phyloP scores from a whole-genome alignment of 1,140 invertebrate genomes.

The Drosophila tropicalis region DNA sequence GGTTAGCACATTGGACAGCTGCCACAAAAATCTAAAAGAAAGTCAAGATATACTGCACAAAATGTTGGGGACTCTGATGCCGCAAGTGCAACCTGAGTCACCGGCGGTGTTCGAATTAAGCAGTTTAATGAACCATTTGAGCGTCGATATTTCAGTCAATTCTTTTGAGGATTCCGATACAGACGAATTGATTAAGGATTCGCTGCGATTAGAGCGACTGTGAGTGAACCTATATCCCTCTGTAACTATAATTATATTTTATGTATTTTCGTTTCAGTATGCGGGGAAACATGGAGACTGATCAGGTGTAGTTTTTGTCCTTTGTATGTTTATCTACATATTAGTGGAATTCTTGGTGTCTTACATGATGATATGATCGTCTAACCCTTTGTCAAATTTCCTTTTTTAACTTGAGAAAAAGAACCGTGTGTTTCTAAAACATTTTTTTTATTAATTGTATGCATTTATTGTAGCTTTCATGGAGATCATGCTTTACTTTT shows the following conservation, averaged over 20 bases:
- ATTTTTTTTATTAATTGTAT: background rate
- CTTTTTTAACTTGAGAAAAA: background rate
- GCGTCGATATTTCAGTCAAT: constrained; percentile 26
- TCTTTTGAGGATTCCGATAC: constrained; percentile 42
- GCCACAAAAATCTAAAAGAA: background rate
- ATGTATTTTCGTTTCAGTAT: constrained; percentile 36
- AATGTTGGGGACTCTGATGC: background rate
- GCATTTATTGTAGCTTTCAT: background rate
- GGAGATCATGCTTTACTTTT: background rate
- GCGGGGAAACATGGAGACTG: constrained; percentile 39
- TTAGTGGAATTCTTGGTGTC: background rate
- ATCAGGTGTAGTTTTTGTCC: background rate
- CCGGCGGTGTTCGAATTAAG: constrained; percentile 27
- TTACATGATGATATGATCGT: too few species aligned
- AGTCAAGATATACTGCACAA: constrained; percentile 10
- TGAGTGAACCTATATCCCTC: constrained; percentile 19
- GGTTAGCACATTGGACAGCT: background rate
- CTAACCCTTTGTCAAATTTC: background rate
- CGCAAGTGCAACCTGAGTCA: background rate
- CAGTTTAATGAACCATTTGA: constrained; percentile 38
- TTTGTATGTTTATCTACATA: background rate
- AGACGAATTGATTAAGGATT: constrained; percentile 27
- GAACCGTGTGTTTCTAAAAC: background rate
- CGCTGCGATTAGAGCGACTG: constrained; percentile 33
- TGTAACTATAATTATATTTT: background rate